Conservation (phyloP, 2,888 invertebrate species). For the Drosophila aldrichi region DNA sequence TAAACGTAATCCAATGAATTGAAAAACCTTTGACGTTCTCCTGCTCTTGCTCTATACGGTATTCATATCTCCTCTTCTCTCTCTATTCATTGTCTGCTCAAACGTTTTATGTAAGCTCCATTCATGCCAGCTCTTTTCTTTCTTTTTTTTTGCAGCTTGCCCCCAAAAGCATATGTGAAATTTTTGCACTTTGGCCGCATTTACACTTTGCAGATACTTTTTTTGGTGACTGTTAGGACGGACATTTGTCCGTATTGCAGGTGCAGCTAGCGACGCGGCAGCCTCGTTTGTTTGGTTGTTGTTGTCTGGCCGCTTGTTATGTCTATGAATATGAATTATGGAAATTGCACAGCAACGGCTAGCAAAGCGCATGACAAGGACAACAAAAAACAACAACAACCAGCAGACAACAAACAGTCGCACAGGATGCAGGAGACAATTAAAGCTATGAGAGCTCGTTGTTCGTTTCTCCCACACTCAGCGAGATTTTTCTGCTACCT, state of each 20-base stretch:
- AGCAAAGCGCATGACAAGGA: constrained; percentile 31
- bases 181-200: constrained; percentile 67
- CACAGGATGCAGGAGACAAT: constrained; percentile 47
- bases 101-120: constrained; percentile 26
- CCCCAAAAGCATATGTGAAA: constrained; percentile 66
- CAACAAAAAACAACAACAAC: constrained; percentile 30
- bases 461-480: constrained; percentile 5
- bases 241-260: constrained; percentile 82
- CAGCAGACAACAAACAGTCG: constrained; percentile 22
- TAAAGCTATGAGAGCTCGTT: constrained; percentile 15
- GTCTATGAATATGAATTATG: constrained; percentile 83
- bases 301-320: constrained; percentile 51
- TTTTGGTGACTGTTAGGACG: constrained; percentile 49
- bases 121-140: constrained; percentile 12
- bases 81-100: constrained; percentile 8
- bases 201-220: constrained; percentile 63
- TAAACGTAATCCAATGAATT: constrained; percentile 46
- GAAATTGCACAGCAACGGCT: constrained; percentile 74
- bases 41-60: neutral
- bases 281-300: constrained; percentile 56
- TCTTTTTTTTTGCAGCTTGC: constrained; percentile 6
- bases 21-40: constrained; percentile 20
- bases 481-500: constrained; percentile 27
- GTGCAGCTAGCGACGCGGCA: constrained; percentile 67
- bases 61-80: neutral